phyloP scores from a whole-genome alignment of 2,888 invertebrate genomes.

The Allophyes oxyacanthae region DNA sequence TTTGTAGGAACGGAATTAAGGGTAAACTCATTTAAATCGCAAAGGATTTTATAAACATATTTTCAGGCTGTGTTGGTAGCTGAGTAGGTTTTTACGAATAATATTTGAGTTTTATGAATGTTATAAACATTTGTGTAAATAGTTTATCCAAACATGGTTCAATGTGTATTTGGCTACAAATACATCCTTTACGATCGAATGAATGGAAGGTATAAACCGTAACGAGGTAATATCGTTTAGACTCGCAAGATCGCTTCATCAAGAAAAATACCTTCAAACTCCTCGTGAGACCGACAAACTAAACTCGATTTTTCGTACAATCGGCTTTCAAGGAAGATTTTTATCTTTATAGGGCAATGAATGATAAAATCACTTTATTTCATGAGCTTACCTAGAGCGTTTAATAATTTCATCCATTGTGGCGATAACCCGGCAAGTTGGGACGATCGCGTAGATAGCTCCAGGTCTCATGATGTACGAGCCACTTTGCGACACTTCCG shows the following conservation, averaged over 20 bases:
- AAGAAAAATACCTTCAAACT: slow-evolving; percentile 48
- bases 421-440: slow-evolving; percentile 60
- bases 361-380: slow-evolving; percentile 53
- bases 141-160: background rate
- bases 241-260: slow-evolving; percentile 27
- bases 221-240: slow-evolving; percentile 40
- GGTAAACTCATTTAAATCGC: slow-evolving; percentile 34
- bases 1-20: slow-evolving; percentile 22
- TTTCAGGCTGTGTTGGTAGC: slow-evolving; percentile 1
- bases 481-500: slow-evolving; percentile 59
- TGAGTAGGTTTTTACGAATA: background rate
- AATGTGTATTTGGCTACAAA: no score
- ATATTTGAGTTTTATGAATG: background rate
- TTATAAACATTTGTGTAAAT: no score
- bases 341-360: slow-evolving; percentile 42
- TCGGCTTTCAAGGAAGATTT: slow-evolving; percentile 26
- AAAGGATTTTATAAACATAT: slow-evolving; percentile 19
- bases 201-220: slow-evolving; percentile 25
- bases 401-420: slow-evolving; percentile 62
- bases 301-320: slow-evolving; percentile 36
- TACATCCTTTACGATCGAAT: slow-evolving; percentile 1
- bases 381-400: slow-evolving; percentile 42
- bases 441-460: slow-evolving; percentile 59
- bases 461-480: slow-evolving; percentile 59
- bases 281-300: slow-evolving; percentile 12